Base-by-base conservation (phyloP, 2,113 vertebrate species). In the Lophius piscatorius region DNA sequence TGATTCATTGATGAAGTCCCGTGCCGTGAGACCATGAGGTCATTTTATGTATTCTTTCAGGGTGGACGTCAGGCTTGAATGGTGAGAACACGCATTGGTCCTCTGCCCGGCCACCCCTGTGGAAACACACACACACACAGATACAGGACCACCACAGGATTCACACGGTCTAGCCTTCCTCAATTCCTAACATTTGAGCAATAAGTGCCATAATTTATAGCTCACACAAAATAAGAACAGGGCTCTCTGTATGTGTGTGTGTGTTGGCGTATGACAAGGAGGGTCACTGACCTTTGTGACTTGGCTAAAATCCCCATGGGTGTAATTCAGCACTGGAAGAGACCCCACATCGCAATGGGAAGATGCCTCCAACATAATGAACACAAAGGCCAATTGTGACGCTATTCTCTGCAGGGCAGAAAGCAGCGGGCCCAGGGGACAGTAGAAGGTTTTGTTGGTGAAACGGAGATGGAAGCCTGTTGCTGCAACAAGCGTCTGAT, bases 301-400 rank as follows among this genome's bases (percentile, higher is more conserved):
- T 91, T 84, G 87, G 83, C 83, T 80, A 82, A 91, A 91, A 90
- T 91, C 90, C 90, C 90, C 82, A 85, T 74, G 87, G 91, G 88
- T 81, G 87, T 88, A 88, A 89, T 91, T 90, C 89, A 85, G 82
- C 78, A 22, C 38, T 82, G 87, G 87, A 88, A 89, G 79, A 80
- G 88, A 91, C 88, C 89, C 83, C 91, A 90, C 89, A 89, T 80
- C 34, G 89, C 87, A 90, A 86, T 85, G 89, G 88, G 90, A 92
- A 91, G 90, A 92, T 87, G 89, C 79, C 81, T 82, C 74, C 65
- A 74, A 88, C 90, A 90, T 85, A 92, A 91, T 87, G 85, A 88
- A 82, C 74, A 91, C 89, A 91, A 92, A 90, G 72, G 76, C 55
- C 89, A 90, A 91, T 90, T 91, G 91, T 92, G 82, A 68, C 48